Evolutionary conservation across 2,113 vertebrate genomes (phyloP), one percentile per base, ranked within the genome.

Genomic region (Pandion haliaetus): DNA sequence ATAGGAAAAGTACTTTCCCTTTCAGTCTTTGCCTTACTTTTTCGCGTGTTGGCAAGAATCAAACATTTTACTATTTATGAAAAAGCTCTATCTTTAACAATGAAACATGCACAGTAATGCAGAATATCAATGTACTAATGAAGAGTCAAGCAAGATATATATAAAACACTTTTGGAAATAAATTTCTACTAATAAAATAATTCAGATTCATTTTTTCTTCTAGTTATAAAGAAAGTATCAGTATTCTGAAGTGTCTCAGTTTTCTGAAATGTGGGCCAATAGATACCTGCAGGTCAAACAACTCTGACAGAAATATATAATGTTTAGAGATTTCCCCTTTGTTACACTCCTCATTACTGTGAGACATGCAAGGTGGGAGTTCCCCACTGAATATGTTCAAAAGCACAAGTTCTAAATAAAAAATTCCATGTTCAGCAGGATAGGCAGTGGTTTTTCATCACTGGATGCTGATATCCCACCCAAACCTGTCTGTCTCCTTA

Each of bases 361-460:
- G 36, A 93, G 38, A 79, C 52, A 26, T 21, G 20, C 36, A 90
- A 90, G 73, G 76, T 89, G 62, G 84, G 84, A 84, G 81, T 45
- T 96, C 93, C 88, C 86, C 14, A 18, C 61, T 95, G 95, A 96
- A 93, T 95, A 91, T 0, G 14, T 82, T 95, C 73, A 96, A 97
- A 96, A 86, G 52, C 34, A 70, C 8, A 87, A 50, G 54, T 90
- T 78, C 38, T 86, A 86, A 92, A 96, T 93, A 90, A 96, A 92
- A 95, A 96, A 96, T 77, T 88, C 66, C 58, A 11, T 86, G 25
- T 96, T 95, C 89, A 96, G 86, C 93, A 96, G 73, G 28, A 76
- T 44, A 81, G 61, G 67, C 66, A 34, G 58, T 36, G n/a, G 1
- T 38, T 79, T 97, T 94, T 94, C 76, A 91, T 84, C 86, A 67